phyloP scores from a whole-genome alignment of 2,113 vertebrate species.

The Indicator maculatus region DNA sequence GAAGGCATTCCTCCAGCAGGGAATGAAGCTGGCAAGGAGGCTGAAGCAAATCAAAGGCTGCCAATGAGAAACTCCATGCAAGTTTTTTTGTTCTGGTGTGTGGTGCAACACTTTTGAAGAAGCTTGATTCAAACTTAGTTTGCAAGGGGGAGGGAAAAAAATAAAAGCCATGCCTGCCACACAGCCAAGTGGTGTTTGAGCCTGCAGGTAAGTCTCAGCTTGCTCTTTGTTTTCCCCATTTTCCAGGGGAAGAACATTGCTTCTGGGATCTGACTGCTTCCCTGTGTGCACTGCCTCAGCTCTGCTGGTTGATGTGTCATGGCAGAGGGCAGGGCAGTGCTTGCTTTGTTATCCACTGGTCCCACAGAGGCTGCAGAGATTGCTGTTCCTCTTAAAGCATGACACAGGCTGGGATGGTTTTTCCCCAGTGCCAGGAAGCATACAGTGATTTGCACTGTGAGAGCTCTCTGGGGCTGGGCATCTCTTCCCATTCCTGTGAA shows the following conservation, averaged over 20 bases:
- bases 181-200: neutral
- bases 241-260: neutral
- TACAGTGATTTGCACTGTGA: neutral
- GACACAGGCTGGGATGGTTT: neutral
- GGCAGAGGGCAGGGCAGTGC: neutral
- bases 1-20: neutral
- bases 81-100: too few species aligned
- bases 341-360: accelerated
- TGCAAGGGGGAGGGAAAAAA: neutral
- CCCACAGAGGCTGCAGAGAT: neutral
- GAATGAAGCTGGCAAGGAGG: neutral
- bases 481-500: neutral
- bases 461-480: neutral
- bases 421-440: neutral
- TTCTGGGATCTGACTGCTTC: neutral
- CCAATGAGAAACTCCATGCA: neutral
- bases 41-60: neutral
- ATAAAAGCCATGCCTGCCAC: neutral
- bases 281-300: neutral
- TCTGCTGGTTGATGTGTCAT: neutral
- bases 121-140: neutral
- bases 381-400: neutral
- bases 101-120: neutral
- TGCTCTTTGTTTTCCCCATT: neutral
- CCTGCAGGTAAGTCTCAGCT: neutral